phyloP scores from a whole-genome alignment of 1,140 invertebrate genomes.

The Fopius arisanus region DNA sequence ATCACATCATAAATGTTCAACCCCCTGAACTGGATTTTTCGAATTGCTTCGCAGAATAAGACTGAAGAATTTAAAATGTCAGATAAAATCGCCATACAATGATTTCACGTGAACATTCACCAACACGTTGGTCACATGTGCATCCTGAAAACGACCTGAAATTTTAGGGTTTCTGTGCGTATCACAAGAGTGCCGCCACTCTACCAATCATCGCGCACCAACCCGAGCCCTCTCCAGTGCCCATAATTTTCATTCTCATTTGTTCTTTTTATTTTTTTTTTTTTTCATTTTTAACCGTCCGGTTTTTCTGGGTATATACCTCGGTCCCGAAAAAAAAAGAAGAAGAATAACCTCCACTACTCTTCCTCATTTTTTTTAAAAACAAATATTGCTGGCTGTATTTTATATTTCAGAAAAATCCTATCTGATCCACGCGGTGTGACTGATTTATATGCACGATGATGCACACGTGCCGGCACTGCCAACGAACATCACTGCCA shows the following conservation, averaged over 20 bases:
- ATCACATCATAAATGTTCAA: neutral
- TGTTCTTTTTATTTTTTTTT: constrained; percentile 30
- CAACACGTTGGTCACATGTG: neutral
- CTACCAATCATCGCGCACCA: constrained; percentile 35
- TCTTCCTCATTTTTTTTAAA: neutral
- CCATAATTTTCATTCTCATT: constrained; percentile 7
- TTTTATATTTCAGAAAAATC: constrained; percentile 63
- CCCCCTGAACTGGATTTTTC: neutral
- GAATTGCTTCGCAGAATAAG: neutral
- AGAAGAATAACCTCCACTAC: neutral
- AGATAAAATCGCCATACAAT: constrained; percentile 12
- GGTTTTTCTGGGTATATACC: neutral
- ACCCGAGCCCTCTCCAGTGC: constrained; percentile 1
- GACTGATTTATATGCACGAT: constrained; percentile 64
- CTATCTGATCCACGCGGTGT: constrained; percentile 58
- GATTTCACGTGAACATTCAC: neutral
- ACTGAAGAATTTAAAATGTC: neutral
- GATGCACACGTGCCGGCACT: constrained; percentile 64
- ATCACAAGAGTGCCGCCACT: constrained; percentile 10
- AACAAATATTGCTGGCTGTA: constrained; percentile 52
- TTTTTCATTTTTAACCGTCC: constrained; percentile 19
- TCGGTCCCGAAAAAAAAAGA: neutral
- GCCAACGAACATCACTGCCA: constrained; percentile 52
- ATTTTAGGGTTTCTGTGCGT: constrained; percentile 8
- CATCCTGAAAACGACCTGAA: constrained; percentile 6